Conservation (phyloP, 2,113 vertebrate species). For the Clarias magur region DNA sequence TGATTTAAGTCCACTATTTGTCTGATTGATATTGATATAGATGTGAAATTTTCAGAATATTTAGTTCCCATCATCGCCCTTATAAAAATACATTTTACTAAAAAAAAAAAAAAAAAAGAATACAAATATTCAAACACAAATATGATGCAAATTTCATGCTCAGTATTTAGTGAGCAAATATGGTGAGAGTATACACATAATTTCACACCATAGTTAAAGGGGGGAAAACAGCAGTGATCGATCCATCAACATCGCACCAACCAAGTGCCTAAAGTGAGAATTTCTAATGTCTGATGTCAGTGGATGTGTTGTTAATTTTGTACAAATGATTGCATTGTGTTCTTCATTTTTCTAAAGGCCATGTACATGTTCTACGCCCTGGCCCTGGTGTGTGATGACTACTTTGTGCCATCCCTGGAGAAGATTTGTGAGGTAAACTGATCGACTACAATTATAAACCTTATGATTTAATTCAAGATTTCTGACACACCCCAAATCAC, state of each 20-base stretch:
- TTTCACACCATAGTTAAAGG: not conserved
- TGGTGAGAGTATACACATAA: not conserved
- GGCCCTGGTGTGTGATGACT: conserved; percentile 96
- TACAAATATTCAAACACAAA: not conserved
- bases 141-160: not conserved
- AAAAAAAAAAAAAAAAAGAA: not conserved
- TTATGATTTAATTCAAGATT: not conserved
- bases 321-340: conserved; percentile 18
- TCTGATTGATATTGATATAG: not conserved
- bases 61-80: not conserved
- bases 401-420: conserved; percentile 95
- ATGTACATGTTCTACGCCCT: conserved; percentile 98
- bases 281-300: not conserved
- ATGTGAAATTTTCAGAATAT: not conserved
- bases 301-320: not conserved
- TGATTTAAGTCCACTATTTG: conserved; percentile 1
- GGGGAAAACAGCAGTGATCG: not conserved
- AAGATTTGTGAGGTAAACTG: conserved; percentile 93
- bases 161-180: not conserved
- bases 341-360: conserved; percentile 73
- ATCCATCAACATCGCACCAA: not conserved
- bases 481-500: not conserved
- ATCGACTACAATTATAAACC: not conserved
- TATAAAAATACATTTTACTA: not conserved
- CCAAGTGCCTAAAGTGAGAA: not conserved